These are phyloP conservation scores for Oxyteleia sp. DNA, from an alignment of 2,888 invertebrate species.

Conservation along the genomic window DNA sequence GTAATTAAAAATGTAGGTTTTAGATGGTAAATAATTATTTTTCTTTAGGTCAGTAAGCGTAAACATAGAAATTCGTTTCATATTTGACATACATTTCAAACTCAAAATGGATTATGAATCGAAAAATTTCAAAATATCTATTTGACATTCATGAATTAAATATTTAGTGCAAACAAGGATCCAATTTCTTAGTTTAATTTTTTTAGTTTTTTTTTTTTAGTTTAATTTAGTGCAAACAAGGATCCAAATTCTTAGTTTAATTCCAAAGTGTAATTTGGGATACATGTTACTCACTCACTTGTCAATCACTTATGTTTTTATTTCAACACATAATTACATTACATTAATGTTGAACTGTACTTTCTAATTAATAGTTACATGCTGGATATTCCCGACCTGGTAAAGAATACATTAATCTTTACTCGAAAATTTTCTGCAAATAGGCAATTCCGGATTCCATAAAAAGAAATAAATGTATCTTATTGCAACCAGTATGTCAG, in stretches of 20 bases:
- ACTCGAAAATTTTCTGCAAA: not conserved
- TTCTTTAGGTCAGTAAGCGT: not conserved
- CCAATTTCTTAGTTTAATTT: not conserved
- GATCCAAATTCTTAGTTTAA: too few relatives aligned
- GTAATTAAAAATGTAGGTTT: conserved; percentile 25
- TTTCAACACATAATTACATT: not conserved
- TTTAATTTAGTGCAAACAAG: too few relatives aligned
- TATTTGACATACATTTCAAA: conserved; percentile 9
- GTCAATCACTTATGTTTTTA: conserved; percentile 5
- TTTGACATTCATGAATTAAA: not conserved
- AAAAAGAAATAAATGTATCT: not conserved
- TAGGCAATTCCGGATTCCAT: conserved; percentile 11
- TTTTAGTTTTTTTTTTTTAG: not conserved
- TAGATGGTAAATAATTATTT: conserved; percentile 5
- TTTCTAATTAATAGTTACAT: conserved; percentile 22
- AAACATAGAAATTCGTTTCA: conserved; percentile 11
- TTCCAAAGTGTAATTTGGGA: too few relatives aligned
- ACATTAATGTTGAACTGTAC: conserved; percentile 10
- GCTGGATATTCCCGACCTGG: conserved; percentile 9
- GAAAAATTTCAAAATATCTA: not conserved
- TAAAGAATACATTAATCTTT: conserved; percentile 26
- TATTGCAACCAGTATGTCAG: not conserved
- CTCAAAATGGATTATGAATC: not conserved
- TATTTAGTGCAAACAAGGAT: conserved; percentile 1
- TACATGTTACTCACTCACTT: not conserved